These are phyloP conservation scores for Torymus texanus DNA, from an alignment of 2,888 invertebrate genomes.

Conservation along the genomic window DNA sequence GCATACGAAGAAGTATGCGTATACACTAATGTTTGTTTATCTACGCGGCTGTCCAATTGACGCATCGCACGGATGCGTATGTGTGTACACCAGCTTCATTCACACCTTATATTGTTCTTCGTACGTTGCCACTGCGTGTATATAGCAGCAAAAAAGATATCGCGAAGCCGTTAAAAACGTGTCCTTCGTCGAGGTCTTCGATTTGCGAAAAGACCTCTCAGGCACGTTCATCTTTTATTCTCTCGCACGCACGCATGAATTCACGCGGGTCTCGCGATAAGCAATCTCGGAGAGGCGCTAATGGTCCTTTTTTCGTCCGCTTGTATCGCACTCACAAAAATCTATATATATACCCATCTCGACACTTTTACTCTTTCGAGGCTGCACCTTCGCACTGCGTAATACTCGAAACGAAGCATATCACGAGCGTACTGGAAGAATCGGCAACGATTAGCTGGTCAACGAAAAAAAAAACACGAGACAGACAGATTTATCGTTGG, in stretches of 20 bases:
- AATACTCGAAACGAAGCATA: not conserved
- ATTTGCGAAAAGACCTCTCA: not conserved
- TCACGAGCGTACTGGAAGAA: not conserved
- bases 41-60: conserved; percentile 26
- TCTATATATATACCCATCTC: not conserved
- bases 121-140: not conserved
- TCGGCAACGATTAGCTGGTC: not conserved
- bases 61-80: not conserved
- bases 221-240: too few species aligned
- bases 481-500: conserved; percentile 7
- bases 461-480: not conserved
- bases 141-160: conserved; percentile 1
- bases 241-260: not conserved
- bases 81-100: conserved; percentile 11
- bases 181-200: not conserved
- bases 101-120: conserved; percentile 12
- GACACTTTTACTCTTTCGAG: conserved; percentile 4
- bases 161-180: not conserved
- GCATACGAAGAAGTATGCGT: not conserved
- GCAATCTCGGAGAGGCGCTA: conserved; percentile 1
- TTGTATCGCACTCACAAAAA: conserved; percentile 2
- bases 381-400: not conserved
- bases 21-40: conserved; percentile 42
- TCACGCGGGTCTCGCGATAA: not conserved
- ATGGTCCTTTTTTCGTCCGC: not conserved